Conservation (phyloP, 2,888 invertebrate species). For the Amphipyra berbera region DNA sequence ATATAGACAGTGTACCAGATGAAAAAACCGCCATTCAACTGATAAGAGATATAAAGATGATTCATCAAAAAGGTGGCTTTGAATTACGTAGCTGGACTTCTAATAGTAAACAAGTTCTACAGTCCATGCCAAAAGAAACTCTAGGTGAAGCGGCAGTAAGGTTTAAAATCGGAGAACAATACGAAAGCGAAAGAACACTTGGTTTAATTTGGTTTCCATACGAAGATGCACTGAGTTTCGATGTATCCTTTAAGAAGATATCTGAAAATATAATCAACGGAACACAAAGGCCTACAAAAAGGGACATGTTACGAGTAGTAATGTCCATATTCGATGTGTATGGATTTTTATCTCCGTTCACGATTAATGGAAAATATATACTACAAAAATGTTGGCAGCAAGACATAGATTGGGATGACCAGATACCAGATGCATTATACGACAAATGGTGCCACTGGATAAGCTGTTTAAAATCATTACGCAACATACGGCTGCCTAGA, state of each 20-base stretch:
- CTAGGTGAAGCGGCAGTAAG: constrained; percentile 37
- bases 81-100: constrained; percentile 57
- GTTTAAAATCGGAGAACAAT: constrained; percentile 43
- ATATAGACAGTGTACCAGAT: constrained; percentile 47
- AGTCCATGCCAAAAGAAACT: constrained; percentile 46
- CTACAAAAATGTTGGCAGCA: constrained; percentile 46
- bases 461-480: constrained; percentile 15
- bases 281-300: constrained; percentile 47
- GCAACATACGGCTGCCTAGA: constrained; percentile 12
- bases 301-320: constrained; percentile 29
- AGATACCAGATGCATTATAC: constrained; percentile 2
- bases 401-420: constrained; percentile 46
- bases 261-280: constrained; percentile 32
- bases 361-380: constrained; percentile 52
- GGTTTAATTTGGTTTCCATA: constrained; percentile 55
- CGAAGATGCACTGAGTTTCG: constrained; percentile 48
- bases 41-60: constrained; percentile 25
- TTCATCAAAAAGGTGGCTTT: constrained; percentile 56
- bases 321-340: no score
- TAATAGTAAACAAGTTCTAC: constrained; percentile 43
- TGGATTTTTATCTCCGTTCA: constrained; percentile 55
- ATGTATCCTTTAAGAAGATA: constrained; percentile 44
- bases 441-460: constrained; percentile 33
- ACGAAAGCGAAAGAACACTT: constrained; percentile 44
- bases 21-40: constrained; percentile 38